These are phyloP conservation scores for Gymnoscopelus microlampas DNA, from an alignment of 2,797 vertebrate genomes.

Conservation along the genomic window DNA sequence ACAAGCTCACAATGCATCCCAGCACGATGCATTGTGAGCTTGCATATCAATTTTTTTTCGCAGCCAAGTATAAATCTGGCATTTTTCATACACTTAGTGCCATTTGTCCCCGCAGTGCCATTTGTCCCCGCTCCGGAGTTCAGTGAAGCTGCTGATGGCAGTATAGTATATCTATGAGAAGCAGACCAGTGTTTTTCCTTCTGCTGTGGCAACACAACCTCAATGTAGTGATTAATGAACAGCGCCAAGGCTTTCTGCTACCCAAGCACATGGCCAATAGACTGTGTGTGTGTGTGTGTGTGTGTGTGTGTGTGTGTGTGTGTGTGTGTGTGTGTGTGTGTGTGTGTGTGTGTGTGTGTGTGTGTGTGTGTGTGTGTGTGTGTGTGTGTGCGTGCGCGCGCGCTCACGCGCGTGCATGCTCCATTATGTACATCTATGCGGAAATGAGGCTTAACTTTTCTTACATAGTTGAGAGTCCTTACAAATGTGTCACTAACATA, in stretches of 20 bases:
- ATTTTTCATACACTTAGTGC: no score
- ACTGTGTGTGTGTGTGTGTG: neutral
- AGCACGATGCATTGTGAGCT: no score
- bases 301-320: neutral
- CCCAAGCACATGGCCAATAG: conserved; percentile 59
- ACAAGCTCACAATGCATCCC: no score
- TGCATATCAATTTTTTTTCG: no score
- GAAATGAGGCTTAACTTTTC: no score
- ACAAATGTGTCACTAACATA: no score
- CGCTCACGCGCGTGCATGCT: no score
- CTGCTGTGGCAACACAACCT: conserved; percentile 76
- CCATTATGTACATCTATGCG: no score
- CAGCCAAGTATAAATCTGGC: no score
- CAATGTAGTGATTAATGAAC: conserved; percentile 75
- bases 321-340: neutral
- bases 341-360: neutral
- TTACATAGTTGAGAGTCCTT: no score
- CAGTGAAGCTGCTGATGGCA: conserved; percentile 56
- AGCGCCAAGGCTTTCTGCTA: conserved; percentile 65
- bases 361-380: neutral
- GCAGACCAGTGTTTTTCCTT: conserved; percentile 69
- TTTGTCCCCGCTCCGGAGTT: conserved; percentile 40
- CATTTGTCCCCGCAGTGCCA: no score
- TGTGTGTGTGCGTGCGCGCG: no score
- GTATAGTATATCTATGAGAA: conserved; percentile 68